Conservation (phyloP, 2,113 vertebrate genomes). For the Brienomyrus longianalis region DNA sequence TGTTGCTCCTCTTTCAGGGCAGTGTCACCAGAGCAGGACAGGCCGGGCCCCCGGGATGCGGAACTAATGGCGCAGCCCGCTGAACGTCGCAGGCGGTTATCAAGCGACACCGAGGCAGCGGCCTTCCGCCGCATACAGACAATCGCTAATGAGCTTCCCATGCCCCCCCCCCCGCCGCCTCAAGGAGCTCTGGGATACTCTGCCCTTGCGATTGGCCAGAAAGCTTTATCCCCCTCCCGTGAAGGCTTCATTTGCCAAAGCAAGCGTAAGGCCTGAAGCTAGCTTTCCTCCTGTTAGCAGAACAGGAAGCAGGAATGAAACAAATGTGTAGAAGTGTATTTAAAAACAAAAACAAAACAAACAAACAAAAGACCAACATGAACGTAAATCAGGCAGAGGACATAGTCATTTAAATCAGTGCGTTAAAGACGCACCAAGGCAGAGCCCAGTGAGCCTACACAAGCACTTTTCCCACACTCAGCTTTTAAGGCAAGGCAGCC, state of each 20-base stretch:
- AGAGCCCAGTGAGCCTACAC: neutral
- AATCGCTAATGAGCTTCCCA: slow-evolving; percentile 83
- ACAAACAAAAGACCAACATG: neutral
- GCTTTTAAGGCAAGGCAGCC: neutral
- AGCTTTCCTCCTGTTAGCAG: neutral
- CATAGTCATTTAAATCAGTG: neutral
- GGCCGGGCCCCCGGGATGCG: slow-evolving; percentile 82
- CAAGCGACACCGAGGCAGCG: slow-evolving; percentile 86
- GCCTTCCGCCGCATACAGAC: slow-evolving; percentile 91
- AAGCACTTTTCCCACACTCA: neutral
- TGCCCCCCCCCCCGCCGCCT: slow-evolving; percentile 53
- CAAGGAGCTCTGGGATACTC: slow-evolving; percentile 77
- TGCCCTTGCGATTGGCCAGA: slow-evolving; percentile 76
- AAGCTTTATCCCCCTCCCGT: slow-evolving; percentile 61
- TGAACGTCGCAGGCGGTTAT: slow-evolving; percentile 95
- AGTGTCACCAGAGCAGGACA: slow-evolving; percentile 75
- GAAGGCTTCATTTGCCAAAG: neutral
- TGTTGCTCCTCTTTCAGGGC: slow-evolving; percentile 39
- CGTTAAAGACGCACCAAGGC: neutral
- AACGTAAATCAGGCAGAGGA: neutral
- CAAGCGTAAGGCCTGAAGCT: neutral
- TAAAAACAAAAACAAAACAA: neutral
- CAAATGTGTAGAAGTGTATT: neutral
- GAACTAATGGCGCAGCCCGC: slow-evolving; percentile 98
- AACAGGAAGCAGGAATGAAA: neutral